phyloP scores from a whole-genome alignment of 1,140 invertebrate species.

The Caerostris extrusa region DNA sequence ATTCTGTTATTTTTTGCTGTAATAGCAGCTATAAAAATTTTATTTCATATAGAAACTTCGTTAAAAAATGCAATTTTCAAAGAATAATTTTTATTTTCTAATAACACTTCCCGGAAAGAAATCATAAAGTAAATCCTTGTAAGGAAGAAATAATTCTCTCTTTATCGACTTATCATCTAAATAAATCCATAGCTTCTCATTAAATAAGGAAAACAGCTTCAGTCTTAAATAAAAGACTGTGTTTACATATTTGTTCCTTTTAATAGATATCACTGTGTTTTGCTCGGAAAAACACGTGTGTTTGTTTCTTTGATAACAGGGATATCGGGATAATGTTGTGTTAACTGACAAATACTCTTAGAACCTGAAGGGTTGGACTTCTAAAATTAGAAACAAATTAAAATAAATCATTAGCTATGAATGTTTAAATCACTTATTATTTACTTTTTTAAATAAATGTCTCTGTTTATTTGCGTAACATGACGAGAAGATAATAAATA shows the following conservation, averaged over 20 bases:
- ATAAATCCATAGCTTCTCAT: background rate
- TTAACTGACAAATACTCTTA: background rate
- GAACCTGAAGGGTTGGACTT: background rate
- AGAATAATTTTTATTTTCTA: no score
- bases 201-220: background rate
- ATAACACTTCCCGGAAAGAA: background rate
- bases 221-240: background rate
- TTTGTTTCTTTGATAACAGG: background rate
- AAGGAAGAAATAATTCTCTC: background rate
- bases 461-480: no score
- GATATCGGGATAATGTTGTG: background rate
- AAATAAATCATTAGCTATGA: background rate
- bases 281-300: background rate
- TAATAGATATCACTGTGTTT: background rate
- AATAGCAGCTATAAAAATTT: no score
- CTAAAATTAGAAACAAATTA: background rate
- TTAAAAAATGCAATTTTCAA: no score
- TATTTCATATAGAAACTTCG: no score
- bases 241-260: background rate
- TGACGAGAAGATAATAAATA: no score
- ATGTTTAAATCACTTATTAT: background rate
- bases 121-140: background rate
- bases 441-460: background rate
- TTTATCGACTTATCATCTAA: constrained; percentile 28
- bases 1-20: no score